Percentiles rank a stretch among this genome's conserved stretches.
Conservation (phyloP, 1,140 invertebrate genomes). For the Pomacea maculata region DNA sequence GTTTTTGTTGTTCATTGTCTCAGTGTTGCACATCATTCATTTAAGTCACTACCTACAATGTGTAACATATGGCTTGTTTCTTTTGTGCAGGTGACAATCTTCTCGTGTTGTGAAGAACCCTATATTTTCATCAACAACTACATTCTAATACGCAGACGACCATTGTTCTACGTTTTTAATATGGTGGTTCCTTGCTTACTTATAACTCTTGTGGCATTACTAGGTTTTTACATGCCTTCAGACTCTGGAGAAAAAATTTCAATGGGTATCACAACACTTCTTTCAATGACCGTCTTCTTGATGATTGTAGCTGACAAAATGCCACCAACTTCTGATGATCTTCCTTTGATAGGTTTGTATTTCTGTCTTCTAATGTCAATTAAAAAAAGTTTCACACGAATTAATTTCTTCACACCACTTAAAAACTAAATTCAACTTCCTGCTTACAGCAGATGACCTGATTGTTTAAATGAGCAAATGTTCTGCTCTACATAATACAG, state of each 20-base stretch:
- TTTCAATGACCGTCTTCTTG: constrained; percentile 93
- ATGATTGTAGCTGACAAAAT: constrained; percentile 92
- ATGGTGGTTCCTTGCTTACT: constrained; percentile 89
- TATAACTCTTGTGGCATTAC: constrained; percentile 83
- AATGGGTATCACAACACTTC: constrained; percentile 82
- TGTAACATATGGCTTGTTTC: not conserved
- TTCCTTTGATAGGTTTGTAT: constrained; percentile 84
- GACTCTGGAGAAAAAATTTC: constrained; percentile 86
- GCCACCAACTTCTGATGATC: constrained; percentile 89
- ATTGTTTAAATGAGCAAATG: too few relatives aligned
- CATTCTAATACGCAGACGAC: constrained; percentile 76
- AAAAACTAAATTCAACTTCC: too few relatives aligned
- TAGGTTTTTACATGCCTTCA: constrained; percentile 92
- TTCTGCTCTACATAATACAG: too few relatives aligned
- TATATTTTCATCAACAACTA: constrained; percentile 63
- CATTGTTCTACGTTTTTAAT: constrained; percentile 93
- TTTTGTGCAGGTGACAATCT: constrained; percentile 73
- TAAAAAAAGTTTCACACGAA: too few relatives aligned
- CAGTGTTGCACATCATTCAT: too few relatives aligned
- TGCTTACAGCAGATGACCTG: too few relatives aligned
- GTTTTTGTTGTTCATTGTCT: too few relatives aligned
- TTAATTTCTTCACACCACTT: too few relatives aligned
- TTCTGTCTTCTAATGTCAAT: too few relatives aligned
- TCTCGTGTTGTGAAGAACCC: constrained; percentile 74
- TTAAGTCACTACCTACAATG: too few relatives aligned